phyloP scores from a whole-genome alignment of 2,888 invertebrate species.

The Nomada hirtipes region DNA sequence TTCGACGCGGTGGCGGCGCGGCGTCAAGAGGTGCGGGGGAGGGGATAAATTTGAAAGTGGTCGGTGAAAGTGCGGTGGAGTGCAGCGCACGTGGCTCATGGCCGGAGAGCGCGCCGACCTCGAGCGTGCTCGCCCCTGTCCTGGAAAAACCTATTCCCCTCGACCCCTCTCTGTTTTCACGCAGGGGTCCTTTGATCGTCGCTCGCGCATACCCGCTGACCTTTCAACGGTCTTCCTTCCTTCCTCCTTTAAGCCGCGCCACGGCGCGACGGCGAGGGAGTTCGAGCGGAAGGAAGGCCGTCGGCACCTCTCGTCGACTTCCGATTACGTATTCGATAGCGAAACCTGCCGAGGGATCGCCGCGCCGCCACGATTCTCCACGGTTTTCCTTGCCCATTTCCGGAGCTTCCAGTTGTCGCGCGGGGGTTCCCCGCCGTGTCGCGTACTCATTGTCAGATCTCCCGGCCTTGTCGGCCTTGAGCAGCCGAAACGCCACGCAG shows the following conservation, averaged over 20 bases:
- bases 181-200: slow-evolving; percentile 16
- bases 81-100: slow-evolving; percentile 71
- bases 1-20: background rate
- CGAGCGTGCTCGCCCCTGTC: slow-evolving; percentile 24
- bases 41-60: slow-evolving; percentile 81
- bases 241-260: slow-evolving; percentile 57
- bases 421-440: background rate
- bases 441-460: background rate
- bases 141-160: slow-evolving; percentile 7
- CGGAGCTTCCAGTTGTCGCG: background rate
- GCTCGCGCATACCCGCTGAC: slow-evolving; percentile 33
- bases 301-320: slow-evolving; percentile 33
- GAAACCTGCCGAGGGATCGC: slow-evolving; percentile 13
- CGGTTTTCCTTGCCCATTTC: background rate
- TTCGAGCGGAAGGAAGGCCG: slow-evolving; percentile 48
- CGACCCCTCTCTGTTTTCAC: slow-evolving; percentile 2
- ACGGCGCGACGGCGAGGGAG: slow-evolving; percentile 46
- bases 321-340: slow-evolving; percentile 10
- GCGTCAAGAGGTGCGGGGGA: slow-evolving; percentile 4
- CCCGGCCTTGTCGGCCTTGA: slow-evolving; percentile 33
- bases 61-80: slow-evolving; percentile 78
- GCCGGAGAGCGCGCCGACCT: slow-evolving; percentile 58
- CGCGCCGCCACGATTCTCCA: background rate
- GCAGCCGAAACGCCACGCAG: background rate
- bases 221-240: slow-evolving; percentile 64